Base-by-base conservation (phyloP, 2,888 invertebrate genomes). In the Cataglyphis rosenhaueri region DNA sequence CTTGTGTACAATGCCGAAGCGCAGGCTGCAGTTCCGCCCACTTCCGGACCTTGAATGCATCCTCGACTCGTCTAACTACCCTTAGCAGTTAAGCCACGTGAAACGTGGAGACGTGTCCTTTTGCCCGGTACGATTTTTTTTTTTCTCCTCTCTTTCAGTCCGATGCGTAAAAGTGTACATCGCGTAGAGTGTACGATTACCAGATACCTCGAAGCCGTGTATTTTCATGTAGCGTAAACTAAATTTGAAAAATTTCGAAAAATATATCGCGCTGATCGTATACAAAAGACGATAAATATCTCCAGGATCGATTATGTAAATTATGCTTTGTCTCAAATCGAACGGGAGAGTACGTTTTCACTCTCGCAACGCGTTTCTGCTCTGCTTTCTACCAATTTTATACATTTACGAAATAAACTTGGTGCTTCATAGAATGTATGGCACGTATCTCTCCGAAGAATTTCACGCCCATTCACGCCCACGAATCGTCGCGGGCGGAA, bases 21-120 rank as follows among this genome's bases (percentile, higher is more conserved):
- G 90, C 92, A 92, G 93, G 87, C 93, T 93, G 92, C 89, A 93
- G 94, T 93, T 94, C 94, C 94, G 94, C 94, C 94, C 93, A 94
- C 93, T 94, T 94, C 94, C 94, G 94, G 93, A 85, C 90, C 87
- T 89, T 94, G 91, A 94, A 94, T 94, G 93, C 93, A 93, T 93
- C 91, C 93, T 91, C 93, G 92, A 93, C 92, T 93, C 92, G 91
- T 90, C 90, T 92, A 93, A 94, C 93, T 93, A 94, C 92, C 92
- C 94, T 92, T 90, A 90, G 91, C 91, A 91, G 93, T 92, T 92
- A 90, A 93, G 92, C 93, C 91, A 92, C 91, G 92, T 92, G 92
- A 92, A 92, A 92, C 91, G 87, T 86, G 87, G 90, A 90, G 91
- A 93, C 93, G 91, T 91, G 92, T 93, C 91, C 90, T 92, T 93